These are phyloP conservation scores for Homarus gammarus DNA, from an alignment of 2,888 invertebrate species.

Conservation along the genomic window DNA sequence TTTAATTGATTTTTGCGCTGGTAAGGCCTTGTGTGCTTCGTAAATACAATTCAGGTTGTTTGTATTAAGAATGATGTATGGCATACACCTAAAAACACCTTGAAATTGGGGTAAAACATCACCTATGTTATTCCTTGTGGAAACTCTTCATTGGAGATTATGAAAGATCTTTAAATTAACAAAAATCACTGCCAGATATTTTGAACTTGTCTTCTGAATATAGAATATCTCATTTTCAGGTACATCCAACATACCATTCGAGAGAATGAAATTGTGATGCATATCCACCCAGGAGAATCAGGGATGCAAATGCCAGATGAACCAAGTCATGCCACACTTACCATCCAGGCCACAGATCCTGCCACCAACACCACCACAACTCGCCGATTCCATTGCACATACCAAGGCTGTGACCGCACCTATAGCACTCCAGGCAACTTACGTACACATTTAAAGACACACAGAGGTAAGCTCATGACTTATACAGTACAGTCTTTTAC, in stretches of 20 bases:
- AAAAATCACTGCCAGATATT: no score
- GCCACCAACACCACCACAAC: slow-evolving; percentile 79
- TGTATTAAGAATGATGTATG: no score
- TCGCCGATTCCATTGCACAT: slow-evolving; percentile 88
- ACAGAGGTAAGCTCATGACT: slow-evolving; percentile 85
- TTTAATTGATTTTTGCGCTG: no score
- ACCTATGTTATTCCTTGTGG: no score
- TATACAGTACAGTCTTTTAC: not conserved
- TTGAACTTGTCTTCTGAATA: no score
- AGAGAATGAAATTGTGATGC: slow-evolving; percentile 85
- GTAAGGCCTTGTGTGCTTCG: no score
- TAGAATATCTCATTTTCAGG: slow-evolving; percentile 80
- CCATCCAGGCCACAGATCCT: slow-evolving; percentile 84
- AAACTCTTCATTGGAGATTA: no score
- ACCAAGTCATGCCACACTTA: slow-evolving; percentile 85
- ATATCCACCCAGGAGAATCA: slow-evolving; percentile 85
- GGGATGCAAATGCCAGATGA: slow-evolving; percentile 86
- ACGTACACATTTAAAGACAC: slow-evolving; percentile 96
- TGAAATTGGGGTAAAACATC: no score
- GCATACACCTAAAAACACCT: no score
- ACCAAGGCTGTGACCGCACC: slow-evolving; percentile 90
- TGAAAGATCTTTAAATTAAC: no score
- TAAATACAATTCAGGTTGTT: no score
- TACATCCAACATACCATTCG: slow-evolving; percentile 86
- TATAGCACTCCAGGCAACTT: slow-evolving; percentile 97